Evolutionary conservation across 2,113 vertebrate genomes (phyloP).

Genomic region (Alligator mississippiensis): DNA sequence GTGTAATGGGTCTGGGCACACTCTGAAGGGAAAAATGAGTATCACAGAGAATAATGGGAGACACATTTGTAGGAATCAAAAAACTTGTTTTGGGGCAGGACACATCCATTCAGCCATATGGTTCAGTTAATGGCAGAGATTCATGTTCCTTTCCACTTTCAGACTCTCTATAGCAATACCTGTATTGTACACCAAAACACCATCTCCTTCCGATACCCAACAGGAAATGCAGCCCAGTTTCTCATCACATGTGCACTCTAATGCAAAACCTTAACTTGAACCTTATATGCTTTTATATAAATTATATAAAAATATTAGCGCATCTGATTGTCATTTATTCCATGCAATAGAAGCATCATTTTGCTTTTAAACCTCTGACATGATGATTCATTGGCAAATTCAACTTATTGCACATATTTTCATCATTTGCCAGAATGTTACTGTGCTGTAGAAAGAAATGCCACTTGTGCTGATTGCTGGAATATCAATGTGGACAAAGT

Average conservation of each 20-base stretch:
- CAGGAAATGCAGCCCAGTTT: not conserved
- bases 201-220: not conserved
- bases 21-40: not conserved
- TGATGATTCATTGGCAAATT: not conserved
- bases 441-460: not conserved
- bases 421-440: not conserved
- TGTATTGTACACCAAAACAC: not conserved
- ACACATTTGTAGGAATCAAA: not conserved
- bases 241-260: not conserved
- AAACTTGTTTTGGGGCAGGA: not conserved
- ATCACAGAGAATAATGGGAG: not conserved
- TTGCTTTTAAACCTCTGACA: not conserved
- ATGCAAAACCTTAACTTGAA: not conserved
- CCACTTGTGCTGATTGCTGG: slow-evolving; percentile 21
- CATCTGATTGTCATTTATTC: accelerated
- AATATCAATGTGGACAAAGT: not conserved
- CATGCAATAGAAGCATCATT: not conserved
- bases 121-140: not conserved
- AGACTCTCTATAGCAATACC: not conserved
- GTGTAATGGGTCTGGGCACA: not conserved
- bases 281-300: not conserved
- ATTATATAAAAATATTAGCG: not conserved
- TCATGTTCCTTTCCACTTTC: not conserved
- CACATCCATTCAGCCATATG: not conserved
- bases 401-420: not conserved